Evolutionary conservation across 2,113 vertebrate genomes (phyloP).

Genomic region (Amblyopsis rosae): DNA sequence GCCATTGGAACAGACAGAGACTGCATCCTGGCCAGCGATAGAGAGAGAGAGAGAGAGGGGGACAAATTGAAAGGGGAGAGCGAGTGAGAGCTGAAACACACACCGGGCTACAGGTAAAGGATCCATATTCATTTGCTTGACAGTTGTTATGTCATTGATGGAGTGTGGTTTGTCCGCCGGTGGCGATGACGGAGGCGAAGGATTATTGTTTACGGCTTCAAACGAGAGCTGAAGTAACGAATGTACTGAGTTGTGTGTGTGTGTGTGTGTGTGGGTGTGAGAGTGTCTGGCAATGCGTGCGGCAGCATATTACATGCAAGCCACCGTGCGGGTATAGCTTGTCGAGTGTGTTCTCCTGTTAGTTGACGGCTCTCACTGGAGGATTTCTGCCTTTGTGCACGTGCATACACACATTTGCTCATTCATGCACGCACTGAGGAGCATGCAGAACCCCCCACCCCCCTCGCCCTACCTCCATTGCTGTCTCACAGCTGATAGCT

Average conservation of each 20-base stretch:
- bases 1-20: constrained; percentile 33
- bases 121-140: constrained; percentile 52
- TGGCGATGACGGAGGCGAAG: constrained; percentile 5
- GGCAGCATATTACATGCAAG: constrained; percentile 3
- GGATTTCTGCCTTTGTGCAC: constrained; percentile 1
- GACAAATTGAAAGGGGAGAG: background rate
- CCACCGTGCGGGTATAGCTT: constrained; percentile 1
- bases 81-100: constrained; percentile 45
- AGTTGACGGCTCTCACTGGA: constrained; percentile 1
- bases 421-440: constrained; percentile 18
- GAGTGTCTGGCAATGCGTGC: constrained; percentile 4
- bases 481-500: constrained; percentile 22
- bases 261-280: background rate
- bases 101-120: constrained; percentile 68
- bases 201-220: constrained; percentile 30
- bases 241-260: constrained; percentile 6
- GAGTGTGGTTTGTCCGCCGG: constrained; percentile 7
- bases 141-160: constrained; percentile 51
- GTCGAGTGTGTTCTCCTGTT: background rate
- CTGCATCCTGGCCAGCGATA: constrained; percentile 40
- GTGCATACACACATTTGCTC: background rate
- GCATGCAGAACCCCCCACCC: constrained; percentile 28
- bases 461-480: background rate
- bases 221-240: constrained; percentile 19
- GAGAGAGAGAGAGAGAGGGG: constrained; percentile 39